A percentile compares a stretch with the other conserved stretches of the same genome.
Conservation (phyloP, 1,140 invertebrate genomes). For the Heliconius congener region DNA sequence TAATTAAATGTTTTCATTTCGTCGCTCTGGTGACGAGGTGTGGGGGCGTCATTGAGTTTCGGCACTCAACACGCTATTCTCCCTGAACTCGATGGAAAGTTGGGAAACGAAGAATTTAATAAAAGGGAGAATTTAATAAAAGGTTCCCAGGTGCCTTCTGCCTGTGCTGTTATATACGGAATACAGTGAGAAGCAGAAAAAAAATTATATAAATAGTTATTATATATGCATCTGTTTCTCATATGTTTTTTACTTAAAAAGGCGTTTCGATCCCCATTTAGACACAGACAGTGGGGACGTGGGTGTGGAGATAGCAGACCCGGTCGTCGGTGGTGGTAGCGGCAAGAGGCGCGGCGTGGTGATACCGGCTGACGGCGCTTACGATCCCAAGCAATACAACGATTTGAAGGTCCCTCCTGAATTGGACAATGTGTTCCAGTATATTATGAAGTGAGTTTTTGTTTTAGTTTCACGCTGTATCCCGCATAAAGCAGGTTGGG, state of each 20-base stretch:
- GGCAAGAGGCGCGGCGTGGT: slow-evolving; percentile 62
- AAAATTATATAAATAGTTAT: too few species aligned
- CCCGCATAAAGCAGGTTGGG: too few species aligned
- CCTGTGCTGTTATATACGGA: neutral
- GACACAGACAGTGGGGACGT: slow-evolving; percentile 66
- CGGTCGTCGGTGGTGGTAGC: slow-evolving; percentile 42
- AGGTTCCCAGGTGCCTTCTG: neutral
- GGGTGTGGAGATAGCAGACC: slow-evolving; percentile 52
- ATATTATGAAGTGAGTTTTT: slow-evolving; percentile 90
- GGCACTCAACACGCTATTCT: too few species aligned
- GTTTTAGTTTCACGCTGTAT: too few species aligned
- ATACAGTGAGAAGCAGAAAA: too few species aligned
- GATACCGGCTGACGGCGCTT: slow-evolving; percentile 84
- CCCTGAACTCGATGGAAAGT: neutral
- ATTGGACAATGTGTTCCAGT: slow-evolving; percentile 95
- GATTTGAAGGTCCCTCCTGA: slow-evolving; percentile 91
- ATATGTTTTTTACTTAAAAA: too few species aligned
- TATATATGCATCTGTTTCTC: too few species aligned
- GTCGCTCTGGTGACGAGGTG: neutral
- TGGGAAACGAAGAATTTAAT: too few species aligned
- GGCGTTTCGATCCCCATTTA: neutral
- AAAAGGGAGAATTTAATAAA: too few species aligned
- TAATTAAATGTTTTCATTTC: neutral
- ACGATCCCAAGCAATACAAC: slow-evolving; percentile 93
- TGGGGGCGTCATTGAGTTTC: neutral